A percentile compares a stretch with the other conserved stretches of the same genome.
Conservation (phyloP, 2,113 vertebrate genomes). For the Rhodinocichla rosea region DNA sequence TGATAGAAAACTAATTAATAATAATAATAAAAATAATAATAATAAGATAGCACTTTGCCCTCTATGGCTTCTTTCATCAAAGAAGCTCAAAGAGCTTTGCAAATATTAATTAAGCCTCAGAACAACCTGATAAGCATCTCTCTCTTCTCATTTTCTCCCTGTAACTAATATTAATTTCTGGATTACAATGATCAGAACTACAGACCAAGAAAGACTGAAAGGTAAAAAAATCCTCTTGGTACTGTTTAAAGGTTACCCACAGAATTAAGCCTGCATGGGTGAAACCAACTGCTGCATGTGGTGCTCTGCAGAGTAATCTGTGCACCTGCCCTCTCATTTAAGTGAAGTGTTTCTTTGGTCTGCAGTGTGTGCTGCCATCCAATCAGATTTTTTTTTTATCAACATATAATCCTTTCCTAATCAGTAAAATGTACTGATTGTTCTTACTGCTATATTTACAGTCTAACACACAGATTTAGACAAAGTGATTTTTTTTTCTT, state of each 20-base stretch:
- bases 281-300: not conserved
- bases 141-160: not conserved
- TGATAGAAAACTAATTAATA: slow-evolving; percentile 44
- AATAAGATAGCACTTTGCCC: not conserved
- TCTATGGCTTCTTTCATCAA: slow-evolving; percentile 22
- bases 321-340: not conserved
- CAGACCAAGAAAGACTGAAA: not conserved
- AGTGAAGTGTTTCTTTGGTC: not conserved
- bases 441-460: not conserved
- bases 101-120: slow-evolving; percentile 51
- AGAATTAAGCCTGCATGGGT: not conserved
- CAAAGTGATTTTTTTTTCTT: not conserved
- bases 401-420: not conserved
- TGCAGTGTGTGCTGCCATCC: not conserved
- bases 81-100: slow-evolving; percentile 2
- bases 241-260: not conserved
- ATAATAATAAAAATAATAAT: not conserved
- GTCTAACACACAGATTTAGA: not conserved
- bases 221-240: not conserved
- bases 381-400: not conserved
- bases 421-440: not conserved
- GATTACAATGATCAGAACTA: not conserved
- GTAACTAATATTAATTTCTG: slow-evolving; percentile 20
- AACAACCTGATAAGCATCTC: slow-evolving; percentile 25
- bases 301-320: not conserved